Percentiles rank a stretch among this genome's conserved stretches.
phyloP scores from a whole-genome alignment of 2,113 vertebrate genomes.

The Acinonyx jubatus region DNA sequence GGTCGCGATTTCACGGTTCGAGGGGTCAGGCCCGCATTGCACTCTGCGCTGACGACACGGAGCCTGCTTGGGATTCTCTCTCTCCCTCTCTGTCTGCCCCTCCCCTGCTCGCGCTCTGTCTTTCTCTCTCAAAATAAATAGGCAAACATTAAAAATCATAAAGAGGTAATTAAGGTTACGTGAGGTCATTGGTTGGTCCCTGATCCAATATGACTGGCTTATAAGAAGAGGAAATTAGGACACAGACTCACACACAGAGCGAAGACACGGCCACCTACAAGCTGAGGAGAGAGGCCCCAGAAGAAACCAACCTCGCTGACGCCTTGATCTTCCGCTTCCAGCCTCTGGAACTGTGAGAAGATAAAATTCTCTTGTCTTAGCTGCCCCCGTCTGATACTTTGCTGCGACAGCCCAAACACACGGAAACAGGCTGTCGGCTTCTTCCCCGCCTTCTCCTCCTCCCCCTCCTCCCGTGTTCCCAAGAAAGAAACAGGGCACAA shows the following conservation, averaged over 20 bases:
- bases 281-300: not conserved
- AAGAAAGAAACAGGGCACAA: conserved; percentile 48
- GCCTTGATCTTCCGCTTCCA: not conserved
- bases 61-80: no score
- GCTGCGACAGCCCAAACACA: not conserved
- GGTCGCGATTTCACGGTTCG: no score
- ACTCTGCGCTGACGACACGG: no score
- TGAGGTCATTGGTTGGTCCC: not conserved
- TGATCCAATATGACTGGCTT: not conserved
- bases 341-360: not conserved
- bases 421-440: not conserved
- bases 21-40: no score
- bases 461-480: fast-evolving
- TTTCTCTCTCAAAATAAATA: no score
- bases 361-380: not conserved
- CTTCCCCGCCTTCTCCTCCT: not conserved
- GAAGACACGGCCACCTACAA: not conserved
- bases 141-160: no score
- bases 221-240: not conserved
- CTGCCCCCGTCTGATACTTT: no score
- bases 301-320: not conserved
- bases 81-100: no score
- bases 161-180: not conserved
- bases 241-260: not conserved
- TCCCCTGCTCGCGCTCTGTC: no score